A percentile compares a stretch with the other conserved stretches of the same genome.
phyloP scores from a whole-genome alignment of 2,113 vertebrate species.

The Caranx ignobilis region DNA sequence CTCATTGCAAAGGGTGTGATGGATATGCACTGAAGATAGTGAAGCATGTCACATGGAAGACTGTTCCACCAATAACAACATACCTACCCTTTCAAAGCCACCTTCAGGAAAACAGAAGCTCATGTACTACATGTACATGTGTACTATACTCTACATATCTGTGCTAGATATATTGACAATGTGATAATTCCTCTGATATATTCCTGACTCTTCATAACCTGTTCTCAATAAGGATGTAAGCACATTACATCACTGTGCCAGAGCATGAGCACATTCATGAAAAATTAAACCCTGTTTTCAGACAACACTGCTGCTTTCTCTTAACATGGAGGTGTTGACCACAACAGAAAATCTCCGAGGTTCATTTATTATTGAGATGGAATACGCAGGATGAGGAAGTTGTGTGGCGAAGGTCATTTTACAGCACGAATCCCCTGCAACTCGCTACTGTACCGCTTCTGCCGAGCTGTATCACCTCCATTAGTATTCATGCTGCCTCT shows the following conservation, averaged over 20 bases:
- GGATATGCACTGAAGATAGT: not conserved
- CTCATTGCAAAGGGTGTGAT: not conserved
- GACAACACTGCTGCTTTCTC: not conserved
- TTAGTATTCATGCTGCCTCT: slow-evolving; percentile 69
- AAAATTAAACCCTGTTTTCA: not conserved
- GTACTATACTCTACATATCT: not conserved
- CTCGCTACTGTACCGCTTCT: slow-evolving; percentile 19
- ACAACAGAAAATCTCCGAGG: not conserved
- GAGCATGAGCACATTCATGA: not conserved
- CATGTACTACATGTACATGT: not conserved
- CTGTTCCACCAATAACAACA: not conserved
- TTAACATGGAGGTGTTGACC: not conserved
- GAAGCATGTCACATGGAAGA: not conserved
- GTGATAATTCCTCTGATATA: not conserved
- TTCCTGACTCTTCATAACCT: not conserved
- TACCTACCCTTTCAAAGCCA: not conserved
- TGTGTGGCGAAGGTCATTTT: not conserved
- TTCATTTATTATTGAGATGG: slow-evolving; percentile 1
- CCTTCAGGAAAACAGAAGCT: not conserved
- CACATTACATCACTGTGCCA: not conserved
- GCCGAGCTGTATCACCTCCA: slow-evolving; percentile 35
- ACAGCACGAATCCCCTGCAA: not conserved
- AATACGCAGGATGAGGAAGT: not conserved
- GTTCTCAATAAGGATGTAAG: not conserved
- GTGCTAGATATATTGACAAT: not conserved